Percentiles rank a stretch among this genome's conserved stretches.
These are phyloP conservation scores for Chamaedrilus cognettii DNA, from an alignment of 2,888 invertebrate genomes.

Conservation along the genomic window DNA sequence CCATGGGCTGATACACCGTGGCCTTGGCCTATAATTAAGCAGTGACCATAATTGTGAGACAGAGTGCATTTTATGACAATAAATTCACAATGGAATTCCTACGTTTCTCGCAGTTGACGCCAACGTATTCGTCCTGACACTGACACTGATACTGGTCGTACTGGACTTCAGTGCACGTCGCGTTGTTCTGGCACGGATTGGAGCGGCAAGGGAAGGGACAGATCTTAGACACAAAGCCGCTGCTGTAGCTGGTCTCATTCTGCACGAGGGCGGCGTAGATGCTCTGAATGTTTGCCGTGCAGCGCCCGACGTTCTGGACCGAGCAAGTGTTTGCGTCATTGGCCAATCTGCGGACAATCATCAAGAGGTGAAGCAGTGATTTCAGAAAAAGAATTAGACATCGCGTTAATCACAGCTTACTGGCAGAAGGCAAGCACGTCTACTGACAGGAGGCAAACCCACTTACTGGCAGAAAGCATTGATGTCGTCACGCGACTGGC, in stretches of 20 bases:
- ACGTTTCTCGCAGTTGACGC: background rate
- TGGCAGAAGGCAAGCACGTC: too few species aligned
- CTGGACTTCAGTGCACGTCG: background rate
- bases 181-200: constrained; percentile 6
- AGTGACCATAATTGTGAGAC: too few species aligned
- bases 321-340: too few species aligned
- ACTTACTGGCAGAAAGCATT: background rate
- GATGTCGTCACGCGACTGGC: background rate
- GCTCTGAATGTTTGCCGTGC: background rate
- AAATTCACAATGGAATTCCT: too few species aligned
- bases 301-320: constrained; percentile 3
- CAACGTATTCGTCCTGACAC: background rate
- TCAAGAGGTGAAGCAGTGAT: too few species aligned
- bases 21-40: too few species aligned
- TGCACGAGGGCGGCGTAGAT: background rate
- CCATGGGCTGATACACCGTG: too few species aligned
- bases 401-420: too few species aligned
- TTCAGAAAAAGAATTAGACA: too few species aligned
- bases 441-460: too few species aligned
- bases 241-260: background rate
- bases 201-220: constrained; percentile 1
- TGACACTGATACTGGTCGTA: background rate
- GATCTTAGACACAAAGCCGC: background rate
- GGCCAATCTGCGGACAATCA: too few species aligned
- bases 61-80: too few species aligned